Percentiles rank a stretch among this genome's conserved stretches.
phyloP scores from a whole-genome alignment of 2,888 invertebrate species.

The Drymonia ruficornis region DNA sequence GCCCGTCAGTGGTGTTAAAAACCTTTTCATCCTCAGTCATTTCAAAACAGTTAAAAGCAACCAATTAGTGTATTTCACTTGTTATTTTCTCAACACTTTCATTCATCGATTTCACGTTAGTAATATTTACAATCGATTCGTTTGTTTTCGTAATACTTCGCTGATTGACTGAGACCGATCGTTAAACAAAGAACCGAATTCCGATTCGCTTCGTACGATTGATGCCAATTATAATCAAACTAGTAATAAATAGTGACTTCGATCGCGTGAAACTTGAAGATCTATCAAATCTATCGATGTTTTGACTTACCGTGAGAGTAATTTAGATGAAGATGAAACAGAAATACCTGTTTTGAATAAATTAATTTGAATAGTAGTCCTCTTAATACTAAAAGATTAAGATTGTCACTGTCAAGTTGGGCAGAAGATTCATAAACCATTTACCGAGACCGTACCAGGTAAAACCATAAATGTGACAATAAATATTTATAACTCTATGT shows the following conservation, averaged over 20 bases:
- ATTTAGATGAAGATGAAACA: too few species aligned
- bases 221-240: constrained; percentile 17
- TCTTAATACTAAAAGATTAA: too few species aligned
- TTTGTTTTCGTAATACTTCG: constrained; percentile 5
- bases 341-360: too few species aligned
- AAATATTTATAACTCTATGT: too few species aligned
- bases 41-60: constrained; percentile 3
- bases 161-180: constrained; percentile 15
- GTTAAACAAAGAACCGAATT: constrained; percentile 19
- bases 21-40: not conserved
- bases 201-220: constrained; percentile 1
- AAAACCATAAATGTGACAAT: too few species aligned
- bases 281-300: not conserved
- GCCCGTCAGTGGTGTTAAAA: too few species aligned
- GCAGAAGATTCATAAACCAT: too few species aligned
- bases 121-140: constrained; percentile 5
- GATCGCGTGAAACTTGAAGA: not conserved
- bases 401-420: too few species aligned
- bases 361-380: too few species aligned
- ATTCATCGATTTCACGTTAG: constrained; percentile 9
- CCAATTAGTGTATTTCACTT: not conserved
- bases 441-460: too few species aligned
- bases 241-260: not conserved
- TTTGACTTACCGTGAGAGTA: too few species aligned
- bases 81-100: constrained; percentile 7